Evolutionary conservation across 2,888 invertebrate genomes (phyloP).

Genomic region (Corythucha ciliata): DNA sequence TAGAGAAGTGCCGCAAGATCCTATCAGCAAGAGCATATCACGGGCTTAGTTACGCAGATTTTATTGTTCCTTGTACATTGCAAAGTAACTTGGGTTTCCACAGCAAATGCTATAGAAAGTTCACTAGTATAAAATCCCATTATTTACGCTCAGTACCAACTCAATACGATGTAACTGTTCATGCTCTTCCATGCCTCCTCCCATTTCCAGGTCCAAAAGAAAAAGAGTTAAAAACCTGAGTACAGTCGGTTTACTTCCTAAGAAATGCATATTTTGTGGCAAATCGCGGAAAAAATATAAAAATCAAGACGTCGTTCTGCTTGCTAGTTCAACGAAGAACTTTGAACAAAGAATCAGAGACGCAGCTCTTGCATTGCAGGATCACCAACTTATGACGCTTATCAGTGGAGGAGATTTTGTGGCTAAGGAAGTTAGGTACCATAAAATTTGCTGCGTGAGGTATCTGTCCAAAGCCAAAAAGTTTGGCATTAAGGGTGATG

Average conservation of each 20-base stretch:
- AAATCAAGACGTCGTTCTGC: background rate
- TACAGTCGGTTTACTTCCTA: background rate
- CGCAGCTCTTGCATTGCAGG: background rate
- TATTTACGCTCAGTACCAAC: conserved; percentile 1
- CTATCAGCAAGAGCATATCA: background rate
- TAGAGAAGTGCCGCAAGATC: background rate
- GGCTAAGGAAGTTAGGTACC: conserved; percentile 7
- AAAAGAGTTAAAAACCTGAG: background rate
- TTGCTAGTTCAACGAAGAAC: background rate
- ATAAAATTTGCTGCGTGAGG: background rate
- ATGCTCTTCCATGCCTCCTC: background rate
- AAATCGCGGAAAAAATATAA: conserved; percentile 1
- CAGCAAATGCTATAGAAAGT: conserved; percentile 3
- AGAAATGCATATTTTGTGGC: conserved; percentile 1
- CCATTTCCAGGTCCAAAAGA: background rate
- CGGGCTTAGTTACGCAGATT: background rate
- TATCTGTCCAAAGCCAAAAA: background rate
- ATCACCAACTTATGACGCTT: background rate
- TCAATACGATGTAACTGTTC: background rate
- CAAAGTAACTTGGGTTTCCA: background rate
- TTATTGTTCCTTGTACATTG: background rate
- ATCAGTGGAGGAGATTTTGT: conserved; percentile 1
- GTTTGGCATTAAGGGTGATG: too few species aligned
- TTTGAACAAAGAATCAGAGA: background rate
- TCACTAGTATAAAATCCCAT: conserved; percentile 1